Conservation (phyloP, 2,113 vertebrate species). For the Gila orcuttii region DNA sequence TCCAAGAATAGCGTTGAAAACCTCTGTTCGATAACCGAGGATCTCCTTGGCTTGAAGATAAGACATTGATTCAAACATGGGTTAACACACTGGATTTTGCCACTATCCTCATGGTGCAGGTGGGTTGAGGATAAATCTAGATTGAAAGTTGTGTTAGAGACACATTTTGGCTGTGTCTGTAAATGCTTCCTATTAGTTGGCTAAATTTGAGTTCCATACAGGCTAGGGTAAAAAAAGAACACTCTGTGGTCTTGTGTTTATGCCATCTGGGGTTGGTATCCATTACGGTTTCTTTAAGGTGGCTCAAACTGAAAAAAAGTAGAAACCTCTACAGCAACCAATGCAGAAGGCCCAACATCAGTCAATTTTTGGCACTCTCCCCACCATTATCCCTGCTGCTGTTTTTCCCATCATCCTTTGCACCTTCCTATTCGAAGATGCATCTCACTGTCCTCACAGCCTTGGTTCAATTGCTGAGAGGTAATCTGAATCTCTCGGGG, state of each 20-base stretch:
- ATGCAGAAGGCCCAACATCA: not conserved
- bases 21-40: not conserved
- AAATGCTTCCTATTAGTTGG: not conserved
- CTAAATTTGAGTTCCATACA: not conserved
- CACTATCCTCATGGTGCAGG: not conserved
- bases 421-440: constrained; percentile 41
- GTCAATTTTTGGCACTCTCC: constrained; percentile 39
- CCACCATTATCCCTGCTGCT: constrained; percentile 48
- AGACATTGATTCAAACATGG: not conserved
- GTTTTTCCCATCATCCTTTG: constrained; percentile 58
- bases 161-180: not conserved
- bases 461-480: not conserved
- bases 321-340: not conserved
- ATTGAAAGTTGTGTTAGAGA: not conserved
- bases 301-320: not conserved
- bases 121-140: not conserved
- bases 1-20: not conserved
- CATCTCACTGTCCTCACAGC: constrained; percentile 26
- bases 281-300: not conserved
- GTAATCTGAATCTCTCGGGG: not conserved
- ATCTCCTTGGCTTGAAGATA: not conserved
- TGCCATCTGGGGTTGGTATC: not conserved
- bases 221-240: not conserved
- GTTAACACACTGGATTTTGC: not conserved
- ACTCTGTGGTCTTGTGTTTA: not conserved